These are phyloP conservation scores for Leucophenga maculata DNA, from an alignment of 2,888 invertebrate species.

Conservation along the genomic window DNA sequence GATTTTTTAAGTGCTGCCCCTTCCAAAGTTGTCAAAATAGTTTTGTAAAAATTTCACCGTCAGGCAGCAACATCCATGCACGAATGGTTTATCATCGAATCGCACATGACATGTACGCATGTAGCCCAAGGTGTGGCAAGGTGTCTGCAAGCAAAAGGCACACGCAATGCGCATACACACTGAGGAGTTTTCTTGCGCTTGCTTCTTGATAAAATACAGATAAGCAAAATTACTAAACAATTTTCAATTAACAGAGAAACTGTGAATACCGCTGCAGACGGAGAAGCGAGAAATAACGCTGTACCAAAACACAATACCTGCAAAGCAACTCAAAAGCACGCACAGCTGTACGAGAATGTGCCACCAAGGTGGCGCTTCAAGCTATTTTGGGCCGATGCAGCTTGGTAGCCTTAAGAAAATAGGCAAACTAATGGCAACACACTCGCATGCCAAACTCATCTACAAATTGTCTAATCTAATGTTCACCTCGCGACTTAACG, in stretches of 20 bases:
- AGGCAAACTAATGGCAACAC: neutral
- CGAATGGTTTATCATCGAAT: neutral
- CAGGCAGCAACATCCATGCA: neutral
- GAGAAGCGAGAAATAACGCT: neutral
- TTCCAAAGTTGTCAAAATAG: conserved; percentile 61
- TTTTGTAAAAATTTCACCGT: conserved; percentile 55
- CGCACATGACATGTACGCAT: conserved; percentile 15
- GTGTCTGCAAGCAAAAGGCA: neutral
- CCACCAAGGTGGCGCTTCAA: conserved; percentile 24
- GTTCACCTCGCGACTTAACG: conserved; percentile 29
- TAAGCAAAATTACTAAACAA: conserved; percentile 70
- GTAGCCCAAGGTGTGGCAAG: conserved; percentile 10
- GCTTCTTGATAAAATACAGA: conserved; percentile 58
- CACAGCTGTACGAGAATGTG: conserved; percentile 14
- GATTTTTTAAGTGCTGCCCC: too few species aligned
- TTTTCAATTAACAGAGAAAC: conserved; percentile 70
- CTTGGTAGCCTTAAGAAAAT: neutral
- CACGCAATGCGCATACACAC: neutral
- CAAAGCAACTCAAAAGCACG: neutral
- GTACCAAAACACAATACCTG: neutral
- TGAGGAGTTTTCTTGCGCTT: neutral
- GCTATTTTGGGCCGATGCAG: neutral
- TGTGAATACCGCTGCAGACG: conserved; percentile 47
- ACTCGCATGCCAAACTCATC: conserved; percentile 36
- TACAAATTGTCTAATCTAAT: conserved; percentile 64